phyloP scores from a whole-genome alignment of 2,113 vertebrate genomes.

The Psammodynastes pulverulentus region DNA sequence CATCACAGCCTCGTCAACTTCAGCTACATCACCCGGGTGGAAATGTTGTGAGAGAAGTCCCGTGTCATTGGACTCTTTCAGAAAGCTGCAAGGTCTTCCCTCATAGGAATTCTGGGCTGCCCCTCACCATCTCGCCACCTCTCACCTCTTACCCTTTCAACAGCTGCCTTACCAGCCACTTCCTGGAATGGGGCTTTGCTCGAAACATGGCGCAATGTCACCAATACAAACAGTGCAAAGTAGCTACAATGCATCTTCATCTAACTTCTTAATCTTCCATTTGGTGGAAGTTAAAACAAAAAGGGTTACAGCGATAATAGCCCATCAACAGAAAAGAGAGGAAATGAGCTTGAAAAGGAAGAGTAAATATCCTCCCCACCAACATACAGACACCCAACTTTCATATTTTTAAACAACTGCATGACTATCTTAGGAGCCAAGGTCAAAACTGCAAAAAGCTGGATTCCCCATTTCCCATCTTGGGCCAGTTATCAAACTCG shows the following conservation, averaged over 20 bases:
- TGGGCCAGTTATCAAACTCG: not conserved
- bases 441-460: not conserved
- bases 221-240: not conserved
- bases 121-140: not conserved
- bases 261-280: not conserved
- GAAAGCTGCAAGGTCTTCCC: not conserved
- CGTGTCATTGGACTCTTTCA: no score
- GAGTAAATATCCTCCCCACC: not conserved
- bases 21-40: not conserved
- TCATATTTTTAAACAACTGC: not conserved
- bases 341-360: not conserved
- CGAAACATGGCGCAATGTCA: not conserved
- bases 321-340: not conserved
- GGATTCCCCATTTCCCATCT: not conserved
- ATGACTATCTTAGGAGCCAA: not conserved
- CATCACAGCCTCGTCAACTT: not conserved
- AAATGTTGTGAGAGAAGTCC: not conserved
- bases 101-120: not conserved
- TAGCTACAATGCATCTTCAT: not conserved
- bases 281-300: not conserved
- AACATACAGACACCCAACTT: no score
- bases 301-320: not conserved
- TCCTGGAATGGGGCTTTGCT: not conserved
- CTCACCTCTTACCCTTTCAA: not conserved
- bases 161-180: not conserved